A percentile compares a stretch with the other conserved stretches of the same genome.
These are phyloP conservation scores for Itoplectis maculator DNA, from an alignment of 2,888 invertebrate species.

Conservation along the genomic window DNA sequence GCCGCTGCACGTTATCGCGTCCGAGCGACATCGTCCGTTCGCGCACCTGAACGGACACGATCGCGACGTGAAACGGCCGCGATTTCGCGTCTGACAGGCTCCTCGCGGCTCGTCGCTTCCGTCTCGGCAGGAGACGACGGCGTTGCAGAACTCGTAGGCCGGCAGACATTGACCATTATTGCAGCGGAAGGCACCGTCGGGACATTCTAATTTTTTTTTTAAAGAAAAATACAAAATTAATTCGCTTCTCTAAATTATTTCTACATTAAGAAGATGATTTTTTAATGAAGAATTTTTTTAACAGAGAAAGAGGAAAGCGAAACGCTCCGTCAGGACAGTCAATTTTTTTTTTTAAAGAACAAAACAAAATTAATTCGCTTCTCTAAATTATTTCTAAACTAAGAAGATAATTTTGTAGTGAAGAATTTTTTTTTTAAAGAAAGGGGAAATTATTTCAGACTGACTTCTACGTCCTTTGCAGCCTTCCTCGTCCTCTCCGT, in stretches of 20 bases:
- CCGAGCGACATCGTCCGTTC: constrained; percentile 94
- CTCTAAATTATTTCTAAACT: neutral
- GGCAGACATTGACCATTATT: constrained; percentile 94
- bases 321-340: constrained; percentile 94
- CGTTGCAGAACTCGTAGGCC: constrained; percentile 96
- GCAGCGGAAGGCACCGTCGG: constrained; percentile 93
- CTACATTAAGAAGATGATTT: neutral
- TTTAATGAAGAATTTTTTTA: no score
- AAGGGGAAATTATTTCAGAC: constrained; percentile 78
- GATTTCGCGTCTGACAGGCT: constrained; percentile 84
- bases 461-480: constrained; percentile 87
- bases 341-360: constrained; percentile 69
- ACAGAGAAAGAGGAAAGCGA: no score
- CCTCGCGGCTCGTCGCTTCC: constrained; percentile 94
- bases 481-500: constrained; percentile 91
- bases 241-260: neutral
- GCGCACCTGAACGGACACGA: constrained; percentile 94
- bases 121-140: constrained; percentile 93
- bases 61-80: constrained; percentile 84
- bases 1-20: constrained; percentile 95
- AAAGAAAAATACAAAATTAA: constrained; percentile 47
- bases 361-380: neutral
- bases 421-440: neutral
- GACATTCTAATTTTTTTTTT: constrained; percentile 86
- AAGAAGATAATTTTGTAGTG: neutral